A percentile compares a stretch with the other conserved stretches of the same genome.
Conservation (phyloP, 2,113 vertebrate species). For the Sphyrna mokarran region DNA sequence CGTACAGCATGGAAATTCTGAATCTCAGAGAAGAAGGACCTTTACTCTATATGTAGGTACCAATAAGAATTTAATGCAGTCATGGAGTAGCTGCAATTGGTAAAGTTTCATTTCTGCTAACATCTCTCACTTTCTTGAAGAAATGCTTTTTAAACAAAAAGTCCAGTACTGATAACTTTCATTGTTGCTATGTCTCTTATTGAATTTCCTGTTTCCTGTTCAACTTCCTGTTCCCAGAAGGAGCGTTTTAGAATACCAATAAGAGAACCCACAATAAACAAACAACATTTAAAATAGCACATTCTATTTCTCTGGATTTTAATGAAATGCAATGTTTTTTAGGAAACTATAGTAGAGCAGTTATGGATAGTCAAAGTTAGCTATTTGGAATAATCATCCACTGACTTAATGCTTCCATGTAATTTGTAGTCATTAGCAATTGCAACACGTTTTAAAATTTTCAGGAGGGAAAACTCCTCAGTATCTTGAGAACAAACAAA, state of each 20-base stretch:
- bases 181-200: background rate
- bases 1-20: background rate
- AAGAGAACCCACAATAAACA: background rate
- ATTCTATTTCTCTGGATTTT: background rate
- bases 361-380: background rate
- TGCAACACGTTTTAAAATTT: background rate
- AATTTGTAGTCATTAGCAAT: background rate
- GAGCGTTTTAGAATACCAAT: background rate
- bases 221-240: conserved; percentile 23
- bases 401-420: background rate
- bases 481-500: background rate
- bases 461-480: background rate
- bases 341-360: background rate
- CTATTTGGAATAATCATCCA: background rate
- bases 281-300: background rate
- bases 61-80: background rate
- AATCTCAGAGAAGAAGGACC: background rate
- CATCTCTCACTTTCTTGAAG: background rate
- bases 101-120: background rate
- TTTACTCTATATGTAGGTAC: background rate
- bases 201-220: conserved; percentile 22
- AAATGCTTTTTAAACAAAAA: background rate
- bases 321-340: background rate
- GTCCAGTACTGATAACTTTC: background rate
- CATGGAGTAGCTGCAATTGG: background rate